Percentiles rank a stretch among this genome's conserved stretches.
phyloP scores from a whole-genome alignment of 37 sponge, comb jelly and placozoan genomes.

The Haliclona indistincta region DNA sequence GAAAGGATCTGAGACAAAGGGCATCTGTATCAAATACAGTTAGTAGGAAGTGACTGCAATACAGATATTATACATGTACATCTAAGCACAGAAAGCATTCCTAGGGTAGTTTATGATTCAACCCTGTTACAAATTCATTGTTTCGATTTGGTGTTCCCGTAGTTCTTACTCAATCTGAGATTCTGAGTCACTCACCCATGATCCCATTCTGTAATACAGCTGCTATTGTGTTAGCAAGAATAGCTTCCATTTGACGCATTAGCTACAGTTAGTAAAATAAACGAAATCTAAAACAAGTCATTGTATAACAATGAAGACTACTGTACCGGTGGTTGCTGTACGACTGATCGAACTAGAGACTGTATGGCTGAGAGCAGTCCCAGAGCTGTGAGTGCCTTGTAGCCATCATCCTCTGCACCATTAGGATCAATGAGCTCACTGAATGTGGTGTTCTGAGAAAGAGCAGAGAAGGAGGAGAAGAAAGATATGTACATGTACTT shows the following conservation, averaged over 20 bases:
- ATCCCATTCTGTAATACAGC: constrained; percentile 66
- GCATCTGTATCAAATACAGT: not conserved
- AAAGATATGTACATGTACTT: constrained; percentile 1
- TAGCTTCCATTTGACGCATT: constrained; percentile 56
- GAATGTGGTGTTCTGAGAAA: constrained; percentile 44
- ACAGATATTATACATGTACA: constrained; percentile 1
- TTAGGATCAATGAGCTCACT: constrained; percentile 59
- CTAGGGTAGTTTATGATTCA: no score
- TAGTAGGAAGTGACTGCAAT: not conserved
- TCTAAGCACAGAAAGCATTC: no score
- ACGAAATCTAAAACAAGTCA: no score
- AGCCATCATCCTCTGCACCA: constrained; percentile 78
- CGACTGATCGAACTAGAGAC: constrained; percentile 76
- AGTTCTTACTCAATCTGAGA: no score
- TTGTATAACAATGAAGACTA: no score
- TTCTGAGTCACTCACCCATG: constrained; percentile 62
- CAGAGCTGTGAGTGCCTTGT: constrained; percentile 91
- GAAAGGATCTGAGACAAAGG: not conserved
- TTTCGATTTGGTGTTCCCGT: not conserved
- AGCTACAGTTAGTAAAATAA: constrained; percentile 20
- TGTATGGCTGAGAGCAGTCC: constrained; percentile 82
- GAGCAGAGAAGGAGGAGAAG: not conserved
- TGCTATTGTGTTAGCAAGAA: constrained; percentile 49
- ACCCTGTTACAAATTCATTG: no score
- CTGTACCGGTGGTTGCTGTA: constrained; percentile 53